phyloP scores from a whole-genome alignment of 37 sponge, comb jelly and placozoan genomes.

The Hexactinellida sp. region DNA sequence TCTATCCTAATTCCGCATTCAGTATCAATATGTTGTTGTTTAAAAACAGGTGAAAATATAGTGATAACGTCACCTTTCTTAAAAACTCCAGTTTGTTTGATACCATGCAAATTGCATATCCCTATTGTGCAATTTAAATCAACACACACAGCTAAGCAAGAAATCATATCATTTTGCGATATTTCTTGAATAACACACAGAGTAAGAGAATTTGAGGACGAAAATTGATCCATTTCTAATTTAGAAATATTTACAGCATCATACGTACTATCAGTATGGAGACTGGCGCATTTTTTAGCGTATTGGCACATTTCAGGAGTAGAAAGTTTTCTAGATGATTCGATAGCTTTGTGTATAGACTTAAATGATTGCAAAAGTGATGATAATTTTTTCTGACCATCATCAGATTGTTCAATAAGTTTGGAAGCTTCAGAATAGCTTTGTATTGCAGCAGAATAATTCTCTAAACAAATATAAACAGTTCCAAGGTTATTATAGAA shows the following conservation, averaged over 20 bases:
- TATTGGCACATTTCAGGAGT: not conserved
- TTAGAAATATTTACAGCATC: not conserved
- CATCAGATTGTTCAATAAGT: not conserved
- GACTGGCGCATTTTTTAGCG: not conserved
- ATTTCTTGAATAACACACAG: not conserved
- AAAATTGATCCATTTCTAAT: not conserved
- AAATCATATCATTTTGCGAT: not conserved
- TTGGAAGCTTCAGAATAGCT: not conserved
- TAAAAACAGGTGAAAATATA: not conserved
- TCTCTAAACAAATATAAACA: not conserved
- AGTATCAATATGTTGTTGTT: not conserved
- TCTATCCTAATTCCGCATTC: not conserved
- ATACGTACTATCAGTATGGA: not conserved
- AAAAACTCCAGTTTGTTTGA: not conserved
- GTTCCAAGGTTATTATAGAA: not conserved
- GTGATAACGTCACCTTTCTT: not conserved
- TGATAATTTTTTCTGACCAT: not conserved
- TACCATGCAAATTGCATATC: not conserved
- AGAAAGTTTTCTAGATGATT: not conserved
- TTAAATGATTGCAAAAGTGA: not conserved
- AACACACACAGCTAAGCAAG: not conserved
- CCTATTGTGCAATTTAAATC: not conserved
- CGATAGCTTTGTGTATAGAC: not conserved
- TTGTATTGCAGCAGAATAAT: not conserved
- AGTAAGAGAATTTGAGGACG: not conserved